Percentiles rank a stretch among this genome's conserved stretches.
Conservation (phyloP, 2,888 invertebrate species). For the Epinotia ramella region DNA sequence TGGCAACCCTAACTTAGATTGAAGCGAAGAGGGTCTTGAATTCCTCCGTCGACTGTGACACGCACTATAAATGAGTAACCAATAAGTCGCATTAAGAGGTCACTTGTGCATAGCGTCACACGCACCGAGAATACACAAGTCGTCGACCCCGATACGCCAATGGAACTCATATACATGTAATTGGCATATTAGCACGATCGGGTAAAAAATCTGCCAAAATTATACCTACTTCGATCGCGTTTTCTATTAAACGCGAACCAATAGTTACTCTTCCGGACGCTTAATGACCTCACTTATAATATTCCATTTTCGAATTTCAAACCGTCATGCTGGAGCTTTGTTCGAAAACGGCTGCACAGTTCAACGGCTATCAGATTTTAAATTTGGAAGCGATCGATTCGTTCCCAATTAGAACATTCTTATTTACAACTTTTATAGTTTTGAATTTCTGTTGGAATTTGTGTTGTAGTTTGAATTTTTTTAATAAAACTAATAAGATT, state of each 20-base stretch:
- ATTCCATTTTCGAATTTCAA: constrained; percentile 84
- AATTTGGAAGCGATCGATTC: constrained; percentile 80
- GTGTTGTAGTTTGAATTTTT: constrained; percentile 35
- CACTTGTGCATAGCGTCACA: constrained; percentile 77
- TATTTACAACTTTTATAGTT: constrained; percentile 43
- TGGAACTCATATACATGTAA: constrained; percentile 65
- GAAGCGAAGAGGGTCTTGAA: constrained; percentile 45
- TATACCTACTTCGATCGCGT: constrained; percentile 34
- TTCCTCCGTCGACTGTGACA: constrained; percentile 58
- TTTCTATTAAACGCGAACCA: constrained; percentile 55
- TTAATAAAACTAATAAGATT: constrained; percentile 42
- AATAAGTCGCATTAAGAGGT: constrained; percentile 82
- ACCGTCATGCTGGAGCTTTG: constrained; percentile 83
- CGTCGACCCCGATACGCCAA: constrained; percentile 78
- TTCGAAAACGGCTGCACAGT: constrained; percentile 67
- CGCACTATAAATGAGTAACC: constrained; percentile 78
- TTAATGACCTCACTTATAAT: constrained; percentile 82
- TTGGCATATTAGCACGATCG: constrained; percentile 49
- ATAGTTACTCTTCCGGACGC: constrained; percentile 76
- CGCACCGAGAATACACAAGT: constrained; percentile 75
- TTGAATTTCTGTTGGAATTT: constrained; percentile 18
- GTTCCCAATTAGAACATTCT: constrained; percentile 47
- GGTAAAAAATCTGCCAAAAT: constrained; percentile 16
- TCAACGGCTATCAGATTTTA: constrained; percentile 77
- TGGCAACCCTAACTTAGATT: constrained; percentile 12